These are phyloP conservation scores for Murina feae DNA, from an alignment of 2,113 vertebrate species.

Conservation along the genomic window DNA sequence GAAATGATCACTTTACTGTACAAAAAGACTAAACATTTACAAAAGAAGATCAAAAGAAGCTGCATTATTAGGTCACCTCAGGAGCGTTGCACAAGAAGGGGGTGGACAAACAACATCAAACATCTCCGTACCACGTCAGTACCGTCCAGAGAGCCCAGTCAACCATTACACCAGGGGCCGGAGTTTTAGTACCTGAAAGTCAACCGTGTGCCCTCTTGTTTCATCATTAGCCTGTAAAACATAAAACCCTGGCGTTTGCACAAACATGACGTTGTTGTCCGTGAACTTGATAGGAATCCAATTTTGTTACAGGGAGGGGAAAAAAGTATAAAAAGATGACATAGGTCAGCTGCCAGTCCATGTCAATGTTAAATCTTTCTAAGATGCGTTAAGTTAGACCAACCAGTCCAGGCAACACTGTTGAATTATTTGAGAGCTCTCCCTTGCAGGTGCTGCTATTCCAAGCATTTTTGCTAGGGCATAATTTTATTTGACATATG, in stretches of 20 bases:
- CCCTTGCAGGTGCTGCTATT: slow-evolving; percentile 35
- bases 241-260: slow-evolving; percentile 32
- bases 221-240: neutral
- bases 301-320: slow-evolving; percentile 49
- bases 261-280: slow-evolving; percentile 42
- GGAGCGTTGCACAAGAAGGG: slow-evolving; percentile 24
- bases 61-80: slow-evolving; percentile 1
- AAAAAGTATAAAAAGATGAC: slow-evolving; percentile 48
- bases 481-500: slow-evolving; percentile 70
- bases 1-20: slow-evolving; percentile 41
- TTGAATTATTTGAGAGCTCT: slow-evolving; percentile 21
- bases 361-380: slow-evolving; percentile 44
- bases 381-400: slow-evolving; percentile 51
- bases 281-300: slow-evolving; percentile 18
- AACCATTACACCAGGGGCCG: neutral
- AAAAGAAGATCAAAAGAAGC: slow-evolving; percentile 6
- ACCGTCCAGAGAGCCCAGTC: slow-evolving; percentile 38
- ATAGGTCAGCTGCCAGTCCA: slow-evolving; percentile 36
- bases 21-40: slow-evolving; percentile 41
- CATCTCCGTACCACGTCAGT: slow-evolving; percentile 53
- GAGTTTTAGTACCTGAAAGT: slow-evolving; percentile 50
- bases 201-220: neutral
- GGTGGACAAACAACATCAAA: slow-evolving; percentile 15
- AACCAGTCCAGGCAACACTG: neutral
- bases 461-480: slow-evolving; percentile 38